Base-by-base conservation (phyloP, 2,797 vertebrate species). In the Pangasius macronema region DNA sequence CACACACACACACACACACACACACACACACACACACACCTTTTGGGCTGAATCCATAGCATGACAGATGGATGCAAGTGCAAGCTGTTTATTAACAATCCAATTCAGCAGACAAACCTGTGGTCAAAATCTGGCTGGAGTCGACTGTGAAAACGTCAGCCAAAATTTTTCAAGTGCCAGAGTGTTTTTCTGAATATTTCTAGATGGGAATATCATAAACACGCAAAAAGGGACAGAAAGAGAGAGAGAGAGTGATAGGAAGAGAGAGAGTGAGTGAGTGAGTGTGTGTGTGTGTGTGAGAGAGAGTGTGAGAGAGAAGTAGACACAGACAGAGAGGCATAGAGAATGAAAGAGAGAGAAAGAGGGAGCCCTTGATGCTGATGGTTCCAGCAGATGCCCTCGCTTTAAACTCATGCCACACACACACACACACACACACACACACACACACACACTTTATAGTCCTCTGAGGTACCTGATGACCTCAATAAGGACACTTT, bases 371-470 rank as follows among this genome's bases (percentile, higher is more conserved):
- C 91, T 94, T 95, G 93, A 93, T 94, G 93, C 93, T 95, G 94
- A 94, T 96, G 93, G 93, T 94, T 93, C 68, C 87, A 93, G 92
- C 91, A 93, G 93, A 94, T 94, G 91, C 92, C 91, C 92, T 82
- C 42, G 5, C 57, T 61, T 87, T 77, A 65, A 87, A 87, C 49
- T 63, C 61, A 30, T 84, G 49, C 49, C 72, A n/a, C 49, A 73
- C 51, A 73, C 51, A 51, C 73, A 82, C 49, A 61, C 51, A n/a
- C 49, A 39, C 27, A 46, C 63, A 72, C 75, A 70, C 22, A 39
- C 77, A 82, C 51, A 82, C 84, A 80, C 53, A 83, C 83, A 86
- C 57, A 81, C 76, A 18, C 88, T 90, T 85, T 88, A 87, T 76
- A 77, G 49, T 86, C 55, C 53, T 82, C 80, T 39, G 84, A 82